phyloP scores from a whole-genome alignment of 2,888 invertebrate species.

The Zygogramma bicolorata region DNA sequence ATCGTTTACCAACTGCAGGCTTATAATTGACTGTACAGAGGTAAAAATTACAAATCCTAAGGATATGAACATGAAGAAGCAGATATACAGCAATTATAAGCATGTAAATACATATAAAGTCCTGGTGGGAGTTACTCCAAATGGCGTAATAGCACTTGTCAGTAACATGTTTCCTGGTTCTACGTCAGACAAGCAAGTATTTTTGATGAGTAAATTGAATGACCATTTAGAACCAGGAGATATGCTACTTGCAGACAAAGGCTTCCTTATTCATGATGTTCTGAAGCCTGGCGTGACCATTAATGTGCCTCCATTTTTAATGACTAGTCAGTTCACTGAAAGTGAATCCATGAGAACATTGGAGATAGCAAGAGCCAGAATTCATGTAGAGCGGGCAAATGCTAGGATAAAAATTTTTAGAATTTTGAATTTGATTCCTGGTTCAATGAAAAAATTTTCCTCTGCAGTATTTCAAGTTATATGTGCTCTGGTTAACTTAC shows the following conservation, averaged over 20 bases:
- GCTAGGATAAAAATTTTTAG: neutral
- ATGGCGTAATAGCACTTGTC: neutral
- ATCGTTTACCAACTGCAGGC: no score
- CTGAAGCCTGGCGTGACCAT: neutral
- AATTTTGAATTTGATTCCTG: neutral
- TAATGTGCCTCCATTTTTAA: neutral
- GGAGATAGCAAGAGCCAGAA: neutral
- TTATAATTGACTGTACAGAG: no score
- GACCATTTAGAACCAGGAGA: neutral
- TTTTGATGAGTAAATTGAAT: neutral
- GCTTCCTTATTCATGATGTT: neutral
- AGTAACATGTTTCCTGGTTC: constrained; percentile 4
- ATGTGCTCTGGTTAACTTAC: neutral
- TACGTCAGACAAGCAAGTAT: neutral
- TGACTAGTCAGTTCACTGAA: neutral
- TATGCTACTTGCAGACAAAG: neutral
- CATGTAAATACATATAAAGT: no score
- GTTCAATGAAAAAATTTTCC: neutral
- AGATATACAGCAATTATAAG: no score
- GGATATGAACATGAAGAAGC: neutral
- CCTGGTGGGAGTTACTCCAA: constrained; percentile 1
- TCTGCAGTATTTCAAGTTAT: neutral
- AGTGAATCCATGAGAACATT: neutral
- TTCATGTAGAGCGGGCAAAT: neutral
- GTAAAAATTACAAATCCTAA: neutral